Conservation (phyloP, 2,888 invertebrate species). For the Tipula confusa region DNA sequence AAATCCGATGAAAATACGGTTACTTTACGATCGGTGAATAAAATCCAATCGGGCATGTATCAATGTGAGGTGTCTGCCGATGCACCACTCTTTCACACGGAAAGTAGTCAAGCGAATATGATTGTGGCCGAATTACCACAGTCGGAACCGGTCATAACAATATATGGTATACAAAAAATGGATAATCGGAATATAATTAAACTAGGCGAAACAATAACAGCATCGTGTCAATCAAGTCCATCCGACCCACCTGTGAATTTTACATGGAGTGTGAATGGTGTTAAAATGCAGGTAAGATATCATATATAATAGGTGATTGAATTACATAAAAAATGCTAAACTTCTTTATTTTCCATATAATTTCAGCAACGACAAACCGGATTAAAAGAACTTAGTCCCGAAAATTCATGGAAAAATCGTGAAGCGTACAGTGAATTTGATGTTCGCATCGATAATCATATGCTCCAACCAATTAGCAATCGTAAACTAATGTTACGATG, state of each 20-base stretch:
- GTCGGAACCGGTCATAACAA: conserved; percentile 47
- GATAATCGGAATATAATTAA: conserved; percentile 48
- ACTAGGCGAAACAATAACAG: conserved; percentile 47
- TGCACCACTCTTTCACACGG: conserved; percentile 51
- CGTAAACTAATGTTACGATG: conserved; percentile 36
- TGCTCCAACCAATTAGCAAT: conserved; percentile 33
- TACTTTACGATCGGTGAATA: conserved; percentile 47
- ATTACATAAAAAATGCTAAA: neutral
- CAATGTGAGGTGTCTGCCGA: conserved; percentile 52
- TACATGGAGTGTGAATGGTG: conserved; percentile 49
- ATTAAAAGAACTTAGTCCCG: conserved; percentile 33
- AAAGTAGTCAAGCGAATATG: conserved; percentile 47
- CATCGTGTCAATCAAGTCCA: conserved; percentile 49
- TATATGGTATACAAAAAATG: conserved; percentile 41
- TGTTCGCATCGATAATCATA: conserved; percentile 37
- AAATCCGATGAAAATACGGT: conserved; percentile 49
- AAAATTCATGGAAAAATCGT: conserved; percentile 33
- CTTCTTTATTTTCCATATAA: neutral
- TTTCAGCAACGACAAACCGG: conserved; percentile 36
- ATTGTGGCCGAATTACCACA: conserved; percentile 50
- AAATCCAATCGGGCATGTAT: conserved; percentile 49
- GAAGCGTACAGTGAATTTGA: conserved; percentile 37
- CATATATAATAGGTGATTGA: neutral
- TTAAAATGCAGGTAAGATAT: conserved; percentile 36
- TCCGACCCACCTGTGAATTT: conserved; percentile 50